These are phyloP conservation scores for Scaptomyza caliginosa DNA, from an alignment of 2,888 invertebrate genomes.

Conservation along the genomic window DNA sequence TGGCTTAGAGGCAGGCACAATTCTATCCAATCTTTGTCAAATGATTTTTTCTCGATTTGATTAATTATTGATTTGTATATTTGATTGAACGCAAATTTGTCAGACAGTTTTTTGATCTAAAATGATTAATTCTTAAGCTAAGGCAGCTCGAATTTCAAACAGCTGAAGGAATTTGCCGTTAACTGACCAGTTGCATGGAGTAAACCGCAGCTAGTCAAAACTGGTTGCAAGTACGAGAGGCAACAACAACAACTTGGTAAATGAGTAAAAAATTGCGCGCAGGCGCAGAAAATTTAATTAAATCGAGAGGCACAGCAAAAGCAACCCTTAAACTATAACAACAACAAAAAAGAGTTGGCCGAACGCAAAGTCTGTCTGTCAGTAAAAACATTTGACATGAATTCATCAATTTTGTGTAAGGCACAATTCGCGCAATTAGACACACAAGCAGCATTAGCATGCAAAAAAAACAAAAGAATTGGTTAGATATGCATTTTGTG, in stretches of 20 bases:
- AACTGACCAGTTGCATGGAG: conserved; percentile 13
- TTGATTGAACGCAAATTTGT: conserved; percentile 52
- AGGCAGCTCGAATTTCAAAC: conserved; percentile 40
- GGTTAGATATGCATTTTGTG: conserved; percentile 9
- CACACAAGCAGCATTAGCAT: conserved; percentile 69
- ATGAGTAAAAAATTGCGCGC: conserved; percentile 72
- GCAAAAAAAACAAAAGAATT: conserved; percentile 38
- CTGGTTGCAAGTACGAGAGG: conserved; percentile 36
- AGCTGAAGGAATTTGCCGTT: conserved; percentile 20
- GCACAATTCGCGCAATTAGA: conserved; percentile 71
- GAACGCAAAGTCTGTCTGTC: neutral
- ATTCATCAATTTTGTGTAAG: conserved; percentile 69
- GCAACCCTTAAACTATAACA: conserved; percentile 20
- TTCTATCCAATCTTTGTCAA: conserved; percentile 25
- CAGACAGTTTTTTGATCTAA: conserved; percentile 4
- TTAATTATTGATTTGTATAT: conserved; percentile 72
- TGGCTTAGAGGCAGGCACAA: conserved; percentile 23
- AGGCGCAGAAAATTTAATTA: conserved; percentile 78
- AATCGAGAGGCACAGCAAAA: conserved; percentile 37
- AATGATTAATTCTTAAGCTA: conserved; percentile 33
- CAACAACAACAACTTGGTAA: conserved; percentile 26
- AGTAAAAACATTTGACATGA: conserved; percentile 62
- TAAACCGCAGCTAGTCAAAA: conserved; percentile 45
- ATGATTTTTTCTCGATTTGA: conserved; percentile 63
- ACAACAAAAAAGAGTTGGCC: conserved; percentile 37